Percentiles rank a stretch among this genome's conserved stretches.
Evolutionary conservation across 1,140 invertebrate species (phyloP).

Genomic region (Heliconius melpomene): DNA sequence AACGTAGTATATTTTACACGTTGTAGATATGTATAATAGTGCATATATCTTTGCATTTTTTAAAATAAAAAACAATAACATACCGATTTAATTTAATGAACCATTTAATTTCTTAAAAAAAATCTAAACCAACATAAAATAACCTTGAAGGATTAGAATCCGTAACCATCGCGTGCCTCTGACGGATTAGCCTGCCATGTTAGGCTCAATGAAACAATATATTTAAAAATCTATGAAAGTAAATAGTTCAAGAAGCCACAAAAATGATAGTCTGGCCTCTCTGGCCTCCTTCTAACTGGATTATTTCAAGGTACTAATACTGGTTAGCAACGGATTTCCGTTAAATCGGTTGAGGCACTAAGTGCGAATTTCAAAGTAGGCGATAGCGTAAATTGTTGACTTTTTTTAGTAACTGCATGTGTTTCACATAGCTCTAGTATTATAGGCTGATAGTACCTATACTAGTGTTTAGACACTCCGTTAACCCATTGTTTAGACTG

Average conservation of each 20-base stretch:
- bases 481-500: too few species aligned
- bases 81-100: too few species aligned
- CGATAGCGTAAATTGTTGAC: background rate
- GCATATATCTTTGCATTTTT: too few species aligned
- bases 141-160: background rate
- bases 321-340: slow-evolving; percentile 14
- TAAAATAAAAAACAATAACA: too few species aligned
- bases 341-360: slow-evolving; percentile 9
- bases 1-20: too few species aligned
- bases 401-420: background rate
- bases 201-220: background rate
- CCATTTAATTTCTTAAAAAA: background rate
- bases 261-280: slow-evolving; percentile 4
- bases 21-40: too few species aligned
- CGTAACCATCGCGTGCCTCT: background rate
- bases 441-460: too few species aligned
- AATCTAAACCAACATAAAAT: background rate
- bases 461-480: too few species aligned
- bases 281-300: slow-evolving; percentile 10
- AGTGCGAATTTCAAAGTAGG: background rate
- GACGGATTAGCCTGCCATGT: background rate
- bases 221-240: background rate
- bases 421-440: too few species aligned
- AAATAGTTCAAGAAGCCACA: slow-evolving; percentile 22
- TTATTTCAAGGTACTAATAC: slow-evolving; percentile 16